phyloP scores from a whole-genome alignment of 2,888 invertebrate genomes.

The Drosophila ustulata region DNA sequence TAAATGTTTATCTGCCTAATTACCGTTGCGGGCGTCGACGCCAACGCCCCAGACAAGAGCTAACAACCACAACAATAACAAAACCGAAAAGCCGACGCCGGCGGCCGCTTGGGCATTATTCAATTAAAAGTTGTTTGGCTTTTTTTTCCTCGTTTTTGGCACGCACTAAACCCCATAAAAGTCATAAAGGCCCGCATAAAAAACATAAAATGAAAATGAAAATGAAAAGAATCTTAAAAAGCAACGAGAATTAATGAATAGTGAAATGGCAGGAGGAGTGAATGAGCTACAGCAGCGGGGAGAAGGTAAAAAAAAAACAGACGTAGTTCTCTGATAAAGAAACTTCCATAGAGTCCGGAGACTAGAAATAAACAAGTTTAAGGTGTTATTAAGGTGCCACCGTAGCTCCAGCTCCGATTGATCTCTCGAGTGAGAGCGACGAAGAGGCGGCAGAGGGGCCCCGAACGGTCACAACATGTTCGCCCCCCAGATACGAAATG shows the following conservation, averaged over 20 bases:
- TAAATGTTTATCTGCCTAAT: constrained; percentile 78
- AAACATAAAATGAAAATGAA: constrained; percentile 83
- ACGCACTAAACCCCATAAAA: constrained; percentile 85
- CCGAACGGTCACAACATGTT: constrained; percentile 66
- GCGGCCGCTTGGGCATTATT: constrained; percentile 75
- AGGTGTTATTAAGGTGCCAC: constrained; percentile 69
- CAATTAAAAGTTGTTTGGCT: constrained; percentile 82
- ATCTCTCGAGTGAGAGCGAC: constrained; percentile 47
- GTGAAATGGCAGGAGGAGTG: constrained; percentile 24
- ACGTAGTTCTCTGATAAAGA: constrained; percentile 32
- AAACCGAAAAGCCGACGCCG: constrained; percentile 53
- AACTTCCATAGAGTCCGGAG: constrained; percentile 8
- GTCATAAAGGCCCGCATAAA: constrained; percentile 84
- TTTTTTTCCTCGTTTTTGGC: constrained; percentile 79
- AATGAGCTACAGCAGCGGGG: constrained; percentile 3
- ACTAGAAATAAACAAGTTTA: constrained; percentile 66
- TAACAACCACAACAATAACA: constrained; percentile 32
- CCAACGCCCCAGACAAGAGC: constrained; percentile 62
- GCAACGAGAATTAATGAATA: constrained; percentile 62
- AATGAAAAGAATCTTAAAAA: constrained; percentile 82
- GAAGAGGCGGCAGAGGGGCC: constrained; percentile 5
- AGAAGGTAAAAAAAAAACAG: constrained; percentile 11
- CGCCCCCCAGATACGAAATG: constrained; percentile 34
- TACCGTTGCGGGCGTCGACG: constrained; percentile 62
- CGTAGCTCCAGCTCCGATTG: constrained; percentile 54